Evolutionary conservation across 23 tunicate species (phyloP), one percentile per base, ranked within the genome.

Genomic region (Corella eumyota): DNA sequence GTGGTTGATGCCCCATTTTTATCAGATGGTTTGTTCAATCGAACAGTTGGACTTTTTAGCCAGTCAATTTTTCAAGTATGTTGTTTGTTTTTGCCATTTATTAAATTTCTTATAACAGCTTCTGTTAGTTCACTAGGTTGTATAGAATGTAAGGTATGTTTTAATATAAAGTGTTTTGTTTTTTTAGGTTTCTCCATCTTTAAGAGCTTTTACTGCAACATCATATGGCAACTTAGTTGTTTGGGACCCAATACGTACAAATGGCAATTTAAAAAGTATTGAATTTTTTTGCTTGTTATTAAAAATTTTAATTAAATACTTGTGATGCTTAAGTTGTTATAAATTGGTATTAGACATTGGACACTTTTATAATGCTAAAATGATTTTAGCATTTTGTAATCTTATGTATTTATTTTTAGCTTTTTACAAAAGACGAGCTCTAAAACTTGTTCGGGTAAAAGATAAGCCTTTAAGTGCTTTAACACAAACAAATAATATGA

Each of bases 181-280:
- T 40, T 38, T 60, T 21, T 53, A 74, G 80, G 56, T 50, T 31
- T 55, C 50, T 27, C 35, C 45, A 34, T 69, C 71, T 4, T 44
- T 31, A 3, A 60, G 74, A 48, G 83, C 74, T 4, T 48, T 88
- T 32, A 78, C 96, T 0, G 81, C 90, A n/a, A 88, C 96, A 37
- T 78, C 81, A 6, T 71, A 60, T 17, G 96, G 96, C 7, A 78
- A 88, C 61, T 56, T 88, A 45, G 96, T 70, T 9, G 96, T 88
- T 32, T 88, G 96, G 96, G 67, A 72, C 45, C 96, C 96, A 20
- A 77, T 67, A 31, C 53, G 87, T 30, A 54, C 85, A 13, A 58
- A 50, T 45, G 54, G 36, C 36, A 76, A 69, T 11, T 62, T 4
- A 13, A 77, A 70, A 29, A 52, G 67, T 62, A 62, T 4, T n/a